Evolutionary conservation across 2,797 vertebrate genomes (phyloP).

Genomic region (Mormyrus hasselquistii): DNA sequence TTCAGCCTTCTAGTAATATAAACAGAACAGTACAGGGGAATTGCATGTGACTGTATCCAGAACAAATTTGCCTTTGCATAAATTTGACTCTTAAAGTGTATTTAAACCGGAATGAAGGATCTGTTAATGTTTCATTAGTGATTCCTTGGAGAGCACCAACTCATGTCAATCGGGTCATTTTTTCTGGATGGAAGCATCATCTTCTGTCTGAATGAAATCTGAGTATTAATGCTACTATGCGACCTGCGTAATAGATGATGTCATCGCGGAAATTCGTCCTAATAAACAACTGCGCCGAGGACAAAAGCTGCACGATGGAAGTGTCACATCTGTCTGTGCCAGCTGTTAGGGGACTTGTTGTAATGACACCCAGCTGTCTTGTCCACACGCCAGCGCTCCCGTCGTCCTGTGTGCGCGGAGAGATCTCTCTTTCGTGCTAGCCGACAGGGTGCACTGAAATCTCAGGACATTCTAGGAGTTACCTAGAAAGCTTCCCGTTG

Average conservation of each 20-base stretch:
- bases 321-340: slow-evolving; percentile 16
- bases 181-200: background rate
- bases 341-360: slow-evolving; percentile 31
- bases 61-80: background rate
- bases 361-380: background rate
- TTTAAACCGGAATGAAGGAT: background rate
- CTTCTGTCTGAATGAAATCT: background rate
- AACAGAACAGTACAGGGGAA: slow-evolving; percentile 3
- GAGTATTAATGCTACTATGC: background rate
- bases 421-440: background rate
- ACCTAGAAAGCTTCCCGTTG: background rate
- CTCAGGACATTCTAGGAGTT: background rate
- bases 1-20: slow-evolving; percentile 1
- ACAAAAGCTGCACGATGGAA: background rate
- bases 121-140: background rate
- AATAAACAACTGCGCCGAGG: background rate
- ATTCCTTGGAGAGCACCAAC: background rate
- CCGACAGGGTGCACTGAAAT: background rate
- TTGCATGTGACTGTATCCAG: background rate
- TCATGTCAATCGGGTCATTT: background rate
- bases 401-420: background rate
- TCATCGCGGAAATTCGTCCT: background rate
- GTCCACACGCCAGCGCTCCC: background rate
- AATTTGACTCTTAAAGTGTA: background rate
- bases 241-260: background rate